phyloP scores from a whole-genome alignment of 1,140 invertebrate species.

The Pararge aegeria region DNA sequence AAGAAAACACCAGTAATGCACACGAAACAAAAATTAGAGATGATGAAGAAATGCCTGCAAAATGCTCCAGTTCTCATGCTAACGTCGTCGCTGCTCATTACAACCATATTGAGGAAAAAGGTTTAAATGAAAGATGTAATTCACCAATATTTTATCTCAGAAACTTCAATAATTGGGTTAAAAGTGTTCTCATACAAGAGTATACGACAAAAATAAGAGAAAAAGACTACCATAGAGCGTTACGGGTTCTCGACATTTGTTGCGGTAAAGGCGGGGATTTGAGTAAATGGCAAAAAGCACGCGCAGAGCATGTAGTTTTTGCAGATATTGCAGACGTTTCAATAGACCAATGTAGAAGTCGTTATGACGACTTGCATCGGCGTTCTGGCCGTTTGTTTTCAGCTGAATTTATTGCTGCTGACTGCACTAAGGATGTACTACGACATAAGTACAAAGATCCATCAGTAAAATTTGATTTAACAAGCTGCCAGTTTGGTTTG shows the following conservation, averaged over 20 bases:
- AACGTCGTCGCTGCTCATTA: constrained; percentile 91
- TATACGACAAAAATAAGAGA: constrained; percentile 84
- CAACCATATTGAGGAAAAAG: constrained; percentile 91
- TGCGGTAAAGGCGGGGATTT: constrained; percentile 99
- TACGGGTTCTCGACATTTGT: constrained; percentile 87
- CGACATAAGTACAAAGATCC: constrained; percentile 86
- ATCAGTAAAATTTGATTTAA: constrained; percentile 91
- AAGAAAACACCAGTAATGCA: neutral
- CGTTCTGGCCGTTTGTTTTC: constrained; percentile 81
- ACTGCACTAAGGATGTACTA: constrained; percentile 92
- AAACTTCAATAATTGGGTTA: constrained; percentile 99
- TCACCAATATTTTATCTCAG: constrained; percentile 96
- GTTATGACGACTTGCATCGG: constrained; percentile 83
- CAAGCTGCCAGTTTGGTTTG: constrained; percentile 98
- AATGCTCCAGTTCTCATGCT: constrained; percentile 53
- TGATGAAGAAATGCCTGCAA: constrained; percentile 27
- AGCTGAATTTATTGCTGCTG: constrained; percentile 95
- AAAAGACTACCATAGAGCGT: constrained; percentile 79
- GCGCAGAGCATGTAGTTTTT: constrained; percentile 93
- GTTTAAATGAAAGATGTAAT: constrained; percentile 87
- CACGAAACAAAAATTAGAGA: neutral
- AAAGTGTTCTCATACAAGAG: constrained; percentile 93
- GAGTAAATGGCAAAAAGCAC: constrained; percentile 94
- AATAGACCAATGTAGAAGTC: constrained; percentile 90
- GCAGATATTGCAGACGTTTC: constrained; percentile 96